A percentile compares a stretch with the other conserved stretches of the same genome.
Evolutionary conservation across 2,888 invertebrate genomes (phyloP).

Genomic region (Thumatha senex): DNA sequence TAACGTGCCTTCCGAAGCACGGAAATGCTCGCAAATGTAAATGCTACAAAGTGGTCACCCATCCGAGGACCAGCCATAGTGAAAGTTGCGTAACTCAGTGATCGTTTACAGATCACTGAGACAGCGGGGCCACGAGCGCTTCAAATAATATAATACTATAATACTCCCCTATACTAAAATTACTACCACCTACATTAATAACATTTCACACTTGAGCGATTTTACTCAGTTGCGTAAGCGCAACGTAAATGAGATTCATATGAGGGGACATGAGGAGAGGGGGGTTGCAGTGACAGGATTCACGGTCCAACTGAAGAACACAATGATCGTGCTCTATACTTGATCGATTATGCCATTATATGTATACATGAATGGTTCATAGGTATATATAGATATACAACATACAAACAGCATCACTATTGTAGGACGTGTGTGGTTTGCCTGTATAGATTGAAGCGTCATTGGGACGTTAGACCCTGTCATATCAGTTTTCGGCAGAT

Average conservation of each 20-base stretch:
- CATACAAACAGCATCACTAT: neutral
- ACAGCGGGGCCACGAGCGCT: no score
- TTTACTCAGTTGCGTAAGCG: slow-evolving; percentile 78
- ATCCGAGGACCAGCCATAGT: no score
- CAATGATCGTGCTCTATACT: slow-evolving; percentile 80
- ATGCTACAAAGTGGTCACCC: no score
- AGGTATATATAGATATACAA: slow-evolving; percentile 6
- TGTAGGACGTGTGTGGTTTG: slow-evolving; percentile 1
- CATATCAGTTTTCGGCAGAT: neutral
- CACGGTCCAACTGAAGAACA: slow-evolving; percentile 78
- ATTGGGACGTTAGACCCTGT: slow-evolving; percentile 9
- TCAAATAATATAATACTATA: no score
- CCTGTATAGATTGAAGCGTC: neutral
- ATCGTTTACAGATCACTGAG: no score
- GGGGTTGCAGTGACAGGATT: slow-evolving; percentile 76
- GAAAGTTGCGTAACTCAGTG: no score
- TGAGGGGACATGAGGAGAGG: slow-evolving; percentile 48
- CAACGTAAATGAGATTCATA: slow-evolving; percentile 78
- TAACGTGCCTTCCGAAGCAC: no score
- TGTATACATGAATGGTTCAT: slow-evolving; percentile 44
- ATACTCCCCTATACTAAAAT: neutral
- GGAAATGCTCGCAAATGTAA: no score
- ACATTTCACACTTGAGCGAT: slow-evolving; percentile 67
- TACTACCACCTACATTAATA: slow-evolving; percentile 58
- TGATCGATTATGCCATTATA: slow-evolving; percentile 80